Evolutionary conservation across 2,888 invertebrate species (phyloP), one percentile per base, ranked within the genome.

Genomic region (Bibio marci): DNA sequence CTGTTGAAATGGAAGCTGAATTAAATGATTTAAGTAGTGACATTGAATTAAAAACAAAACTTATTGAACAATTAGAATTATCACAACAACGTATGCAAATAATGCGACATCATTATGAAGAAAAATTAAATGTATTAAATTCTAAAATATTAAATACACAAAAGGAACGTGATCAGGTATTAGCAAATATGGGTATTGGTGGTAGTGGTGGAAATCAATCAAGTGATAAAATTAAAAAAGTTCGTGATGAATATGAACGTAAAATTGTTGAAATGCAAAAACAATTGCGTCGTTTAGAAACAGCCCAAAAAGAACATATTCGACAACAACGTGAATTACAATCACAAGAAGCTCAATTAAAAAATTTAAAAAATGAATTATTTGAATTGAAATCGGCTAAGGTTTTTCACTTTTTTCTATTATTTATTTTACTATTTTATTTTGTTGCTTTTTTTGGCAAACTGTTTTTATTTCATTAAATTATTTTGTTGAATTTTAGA

Each of bases 1-100:
- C 67, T 40, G 65, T 67, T 43, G 69, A 65, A 32, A 72, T 74
- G 30, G 71, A 83, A 47, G 81, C 82, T 25, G 87, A 92, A 56
- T 64, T 97, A 43, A 83, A 88, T 12, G 81, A 83, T 10, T 64
- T 97, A 13, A 91, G 88, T 41, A 83, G 83, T 35, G 91, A 95
- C 59, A 95, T 97, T 47, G 86, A 86, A 54, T 82, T 92, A 40
- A 97, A 97, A 57, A 85, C 92, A 48, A 80, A 87, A 41, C 67
- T 97, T 33, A 92, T 98, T 45, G 90, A 91, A 52, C 91, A 95
- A 53, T 61, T 97, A 46, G 95, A 97, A 58, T 64, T 79, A 41
- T 87, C 87, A 0, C 91, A 95, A 56, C 71, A 82, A 39, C 67
- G 90, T 35, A 69, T 95, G 55, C 78, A 85, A 38, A 73, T 81